phyloP scores from a whole-genome alignment of 2,797 vertebrate species.

The Thaleichthys pacificus region DNA sequence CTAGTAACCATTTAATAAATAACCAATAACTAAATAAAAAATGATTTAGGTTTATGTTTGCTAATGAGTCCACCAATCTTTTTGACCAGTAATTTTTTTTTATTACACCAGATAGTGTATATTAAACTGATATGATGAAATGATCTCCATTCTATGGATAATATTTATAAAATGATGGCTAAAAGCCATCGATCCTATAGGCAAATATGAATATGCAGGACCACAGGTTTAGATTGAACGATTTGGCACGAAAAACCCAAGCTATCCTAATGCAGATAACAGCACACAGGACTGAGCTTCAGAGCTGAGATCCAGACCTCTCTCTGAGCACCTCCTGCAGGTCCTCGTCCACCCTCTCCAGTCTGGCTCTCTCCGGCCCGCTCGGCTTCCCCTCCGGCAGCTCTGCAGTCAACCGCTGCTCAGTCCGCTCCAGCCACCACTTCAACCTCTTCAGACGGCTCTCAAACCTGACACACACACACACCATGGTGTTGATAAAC shows the following conservation, averaged over 20 bases:
- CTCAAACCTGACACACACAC: constrained; percentile 81
- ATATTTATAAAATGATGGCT: too few relatives aligned
- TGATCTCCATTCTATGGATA: not conserved
- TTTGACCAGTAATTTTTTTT: too few relatives aligned
- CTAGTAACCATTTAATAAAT: too few relatives aligned
- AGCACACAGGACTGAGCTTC: not conserved
- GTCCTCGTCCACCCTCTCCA: constrained; percentile 90
- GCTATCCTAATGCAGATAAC: not conserved
- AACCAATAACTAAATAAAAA: not conserved
- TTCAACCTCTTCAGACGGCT: constrained; percentile 84
- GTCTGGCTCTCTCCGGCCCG: constrained; percentile 83
- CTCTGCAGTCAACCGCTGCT: constrained; percentile 86
- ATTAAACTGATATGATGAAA: not conserved
- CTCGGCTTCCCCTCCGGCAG: constrained; percentile 81
- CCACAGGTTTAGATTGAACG: not conserved
- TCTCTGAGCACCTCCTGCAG: constrained; percentile 88
- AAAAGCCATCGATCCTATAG: too few relatives aligned
- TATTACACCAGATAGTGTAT: too few relatives aligned
- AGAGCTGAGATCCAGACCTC: constrained; percentile 71
- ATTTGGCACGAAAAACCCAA: too few relatives aligned
- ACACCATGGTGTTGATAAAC: not conserved
- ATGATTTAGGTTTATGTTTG: not conserved
- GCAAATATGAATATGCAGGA: too few relatives aligned
- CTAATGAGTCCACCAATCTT: too few relatives aligned
- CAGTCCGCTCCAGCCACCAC: constrained; percentile 88